Conservation (phyloP, 1,140 invertebrate genomes). For the Macrobrachium nipponense region DNA sequence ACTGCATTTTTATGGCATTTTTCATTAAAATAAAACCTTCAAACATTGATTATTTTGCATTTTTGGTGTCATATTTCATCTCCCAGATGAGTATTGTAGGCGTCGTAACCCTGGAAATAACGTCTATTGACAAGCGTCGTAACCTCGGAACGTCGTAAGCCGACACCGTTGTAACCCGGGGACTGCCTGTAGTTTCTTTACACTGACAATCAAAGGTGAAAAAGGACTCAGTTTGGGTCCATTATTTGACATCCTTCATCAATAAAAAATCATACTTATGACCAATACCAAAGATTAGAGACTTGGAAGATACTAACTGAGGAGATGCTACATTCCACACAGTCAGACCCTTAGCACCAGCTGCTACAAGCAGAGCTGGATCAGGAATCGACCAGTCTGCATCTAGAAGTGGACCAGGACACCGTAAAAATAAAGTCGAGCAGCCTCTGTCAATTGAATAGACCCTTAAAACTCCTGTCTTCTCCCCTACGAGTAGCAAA, state of each 20-base stretch:
- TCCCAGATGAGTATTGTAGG: too few relatives aligned
- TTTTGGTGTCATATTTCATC: too few relatives aligned
- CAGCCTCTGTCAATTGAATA: slow-evolving; percentile 40
- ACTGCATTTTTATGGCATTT: too few relatives aligned
- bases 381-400: slow-evolving; percentile 56
- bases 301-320: slow-evolving; percentile 24
- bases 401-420: slow-evolving; percentile 39
- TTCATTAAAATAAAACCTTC: too few relatives aligned
- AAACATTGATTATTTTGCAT: too few relatives aligned
- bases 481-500: slow-evolving; percentile 42
- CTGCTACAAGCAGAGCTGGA: slow-evolving; percentile 44
- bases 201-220: too few relatives aligned
- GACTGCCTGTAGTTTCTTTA: too few relatives aligned
- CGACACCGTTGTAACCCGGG: too few relatives aligned
- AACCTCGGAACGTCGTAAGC: too few relatives aligned
- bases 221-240: too few relatives aligned
- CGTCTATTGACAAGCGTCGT: too few relatives aligned
- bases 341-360: slow-evolving; percentile 51
- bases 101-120: too few relatives aligned
- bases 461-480: slow-evolving; percentile 45
- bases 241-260: not conserved
- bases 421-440: slow-evolving; percentile 44
- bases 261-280: not conserved
- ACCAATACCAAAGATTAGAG: not conserved
- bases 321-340: slow-evolving; percentile 55